These are phyloP conservation scores for Melanotaenia trifasciata DNA, from an alignment of 2,797 vertebrate species.

Conservation along the genomic window DNA sequence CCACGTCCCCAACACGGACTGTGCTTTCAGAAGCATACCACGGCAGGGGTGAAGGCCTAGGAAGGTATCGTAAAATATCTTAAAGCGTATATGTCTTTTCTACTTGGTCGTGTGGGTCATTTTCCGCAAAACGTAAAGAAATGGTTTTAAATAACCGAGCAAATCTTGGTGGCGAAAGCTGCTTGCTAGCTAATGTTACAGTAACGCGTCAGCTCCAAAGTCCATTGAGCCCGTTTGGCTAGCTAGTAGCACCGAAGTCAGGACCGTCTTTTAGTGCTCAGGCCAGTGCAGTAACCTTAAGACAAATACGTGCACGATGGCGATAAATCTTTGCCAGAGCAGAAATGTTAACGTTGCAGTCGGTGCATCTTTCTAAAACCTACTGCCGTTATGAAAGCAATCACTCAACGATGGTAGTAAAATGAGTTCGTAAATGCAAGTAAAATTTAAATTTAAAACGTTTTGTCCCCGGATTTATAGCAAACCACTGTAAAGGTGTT, in stretches of 20 bases:
- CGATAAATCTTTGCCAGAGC: slow-evolving; percentile 40
- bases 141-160: slow-evolving; percentile 42
- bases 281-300: slow-evolving; percentile 63
- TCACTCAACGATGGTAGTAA: slow-evolving; percentile 32
- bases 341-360: slow-evolving; percentile 12
- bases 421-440: slow-evolving; percentile 24
- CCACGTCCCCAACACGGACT: slow-evolving; percentile 94
- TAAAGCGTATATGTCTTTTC: slow-evolving; percentile 41
- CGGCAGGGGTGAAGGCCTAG: slow-evolving; percentile 88
- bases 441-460: slow-evolving; percentile 14
- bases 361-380: slow-evolving; percentile 39
- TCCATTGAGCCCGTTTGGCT: slow-evolving; percentile 74
- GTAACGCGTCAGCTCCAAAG: slow-evolving; percentile 71
- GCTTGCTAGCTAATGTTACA: slow-evolving; percentile 66
- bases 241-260: slow-evolving; percentile 72
- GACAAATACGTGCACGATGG: slow-evolving; percentile 50
- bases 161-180: slow-evolving; percentile 53
- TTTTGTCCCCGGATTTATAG: slow-evolving; percentile 17
- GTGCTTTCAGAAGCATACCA: slow-evolving; percentile 88
- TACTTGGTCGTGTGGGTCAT: slow-evolving; percentile 12
- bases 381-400: slow-evolving; percentile 22
- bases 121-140: slow-evolving; percentile 16
- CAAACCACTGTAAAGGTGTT: slow-evolving; percentile 32
- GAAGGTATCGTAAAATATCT: slow-evolving; percentile 85
- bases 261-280: slow-evolving; percentile 52